phyloP scores from a whole-genome alignment of 2,888 invertebrate species.

The Rhamphomyia laevipes region DNA sequence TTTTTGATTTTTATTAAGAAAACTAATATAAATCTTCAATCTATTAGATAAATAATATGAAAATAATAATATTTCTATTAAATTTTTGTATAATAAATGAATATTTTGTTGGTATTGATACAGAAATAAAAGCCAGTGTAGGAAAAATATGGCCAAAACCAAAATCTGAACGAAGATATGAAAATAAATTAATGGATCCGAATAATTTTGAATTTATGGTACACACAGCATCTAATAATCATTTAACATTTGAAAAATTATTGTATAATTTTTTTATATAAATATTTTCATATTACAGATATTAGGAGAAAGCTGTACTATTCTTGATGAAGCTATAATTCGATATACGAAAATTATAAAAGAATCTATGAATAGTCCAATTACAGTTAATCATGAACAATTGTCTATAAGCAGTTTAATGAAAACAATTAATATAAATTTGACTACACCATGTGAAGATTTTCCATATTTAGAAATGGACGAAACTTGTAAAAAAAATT shows the following conservation, averaged over 20 bases:
- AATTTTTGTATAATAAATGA: too few species aligned
- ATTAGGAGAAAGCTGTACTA: slow-evolving; percentile 36
- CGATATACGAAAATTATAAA: slow-evolving; percentile 41
- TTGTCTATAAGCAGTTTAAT: slow-evolving; percentile 12
- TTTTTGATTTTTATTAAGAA: too few species aligned
- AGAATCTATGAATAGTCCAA: slow-evolving; percentile 15
- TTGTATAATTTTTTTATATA: too few species aligned
- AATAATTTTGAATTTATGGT: slow-evolving; percentile 42
- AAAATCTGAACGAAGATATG: slow-evolving; percentile 38
- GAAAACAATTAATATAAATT: slow-evolving; percentile 40
- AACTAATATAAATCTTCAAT: too few species aligned
- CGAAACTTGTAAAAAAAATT: slow-evolving; percentile 63
- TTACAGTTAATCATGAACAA: too few species aligned
- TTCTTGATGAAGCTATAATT: slow-evolving; percentile 43
- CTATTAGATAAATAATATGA: too few species aligned
- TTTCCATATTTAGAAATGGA: slow-evolving; percentile 58
- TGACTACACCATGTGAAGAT: slow-evolving; percentile 50
- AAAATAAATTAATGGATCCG: slow-evolving; percentile 40
- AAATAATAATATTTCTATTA: too few species aligned
- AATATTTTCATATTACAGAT: too few species aligned
- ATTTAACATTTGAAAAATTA: too few species aligned
- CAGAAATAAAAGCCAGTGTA: too few species aligned
- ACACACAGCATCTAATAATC: slow-evolving; percentile 19
- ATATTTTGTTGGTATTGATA: too few species aligned
- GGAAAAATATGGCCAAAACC: slow-evolving; percentile 52